These are phyloP conservation scores for Erebia epiphron DNA, from an alignment of 2,888 invertebrate genomes.

Conservation along the genomic window DNA sequence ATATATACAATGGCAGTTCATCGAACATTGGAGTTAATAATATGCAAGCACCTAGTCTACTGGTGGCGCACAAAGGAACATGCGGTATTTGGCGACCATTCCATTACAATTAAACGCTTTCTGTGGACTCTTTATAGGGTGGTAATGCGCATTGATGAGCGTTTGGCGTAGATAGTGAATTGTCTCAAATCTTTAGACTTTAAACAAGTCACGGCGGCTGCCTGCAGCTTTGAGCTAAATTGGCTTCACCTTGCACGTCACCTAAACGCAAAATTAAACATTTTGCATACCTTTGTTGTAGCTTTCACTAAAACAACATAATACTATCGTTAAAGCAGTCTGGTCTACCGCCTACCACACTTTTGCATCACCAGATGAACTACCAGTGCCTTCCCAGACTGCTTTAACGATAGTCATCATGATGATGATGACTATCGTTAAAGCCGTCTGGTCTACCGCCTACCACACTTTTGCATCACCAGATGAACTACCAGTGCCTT, in stretches of 20 bases:
- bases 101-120: slow-evolving; percentile 6
- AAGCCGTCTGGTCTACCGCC: too few species aligned
- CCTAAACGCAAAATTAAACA: neutral
- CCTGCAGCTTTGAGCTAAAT: too few species aligned
- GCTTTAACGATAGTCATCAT: too few species aligned
- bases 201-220: neutral
- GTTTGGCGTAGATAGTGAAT: neutral
- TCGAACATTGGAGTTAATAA: neutral
- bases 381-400: too few species aligned
- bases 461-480: too few species aligned
- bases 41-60: neutral
- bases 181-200: neutral
- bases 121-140: slow-evolving; percentile 8
- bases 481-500: too few species aligned
- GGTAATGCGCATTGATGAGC: neutral
- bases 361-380: too few species aligned
- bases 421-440: too few species aligned
- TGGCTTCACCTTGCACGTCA: too few species aligned
- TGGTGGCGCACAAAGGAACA: slow-evolving; percentile 9
- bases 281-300: neutral
- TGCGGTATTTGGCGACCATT: neutral
- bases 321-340: too few species aligned
- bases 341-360: too few species aligned
- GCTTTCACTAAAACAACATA: neutral
- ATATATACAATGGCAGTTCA: neutral